Base-by-base conservation (phyloP, 2,888 invertebrate genomes). In the Mimas tiliae region DNA sequence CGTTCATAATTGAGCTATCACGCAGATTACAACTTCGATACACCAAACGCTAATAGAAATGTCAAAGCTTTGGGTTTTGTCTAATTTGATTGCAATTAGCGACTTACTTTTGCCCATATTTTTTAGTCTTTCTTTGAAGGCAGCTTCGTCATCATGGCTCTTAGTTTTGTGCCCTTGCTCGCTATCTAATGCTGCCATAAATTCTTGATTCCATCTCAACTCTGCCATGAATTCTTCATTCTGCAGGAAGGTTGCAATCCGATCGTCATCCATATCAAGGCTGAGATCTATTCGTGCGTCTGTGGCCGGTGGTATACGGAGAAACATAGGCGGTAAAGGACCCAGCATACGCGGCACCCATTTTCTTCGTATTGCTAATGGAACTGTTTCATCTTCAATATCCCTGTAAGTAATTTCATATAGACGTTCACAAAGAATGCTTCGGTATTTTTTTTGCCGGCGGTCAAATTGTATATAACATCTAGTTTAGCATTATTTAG, bases 191-290 rank as follows among this genome's bases (percentile, higher is more conserved):
- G 97, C 96, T 33, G 96, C 96, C 94, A 98, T 96, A 81, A 98
- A 98, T 79, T 98, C 97, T 83, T 97, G 96, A 85, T 98, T 97
- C 95, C 96, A 96, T 67, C 97, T 94, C 47, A 98, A 89, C 81
- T 98, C 97, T 55, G 96, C 95, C 95, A 98, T 96, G 77, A 98
- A 98, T 87, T 98, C 98, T 82, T 97, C 97, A 80, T 98, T 98
- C 85, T 98, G 98, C 66, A 98, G 92, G 87, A 97, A 96, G 70
- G 98, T 94, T 0, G 98, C 98, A 71, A 97, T 96, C 72, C 96
- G 95, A 83, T 98, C 98, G 82, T 98, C 98, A 72, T 98, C 98
- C 81, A 98, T 94, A 74, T 96, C 96, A 7, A 93, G 76, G 70
- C 90, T 93, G 1, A 93, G 82, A 75, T 93, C 93, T 72, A 93